Evolutionary conservation across 2,888 invertebrate species (phyloP), one percentile per base, ranked within the genome.

Genomic region (Hypena proboscidalis): DNA sequence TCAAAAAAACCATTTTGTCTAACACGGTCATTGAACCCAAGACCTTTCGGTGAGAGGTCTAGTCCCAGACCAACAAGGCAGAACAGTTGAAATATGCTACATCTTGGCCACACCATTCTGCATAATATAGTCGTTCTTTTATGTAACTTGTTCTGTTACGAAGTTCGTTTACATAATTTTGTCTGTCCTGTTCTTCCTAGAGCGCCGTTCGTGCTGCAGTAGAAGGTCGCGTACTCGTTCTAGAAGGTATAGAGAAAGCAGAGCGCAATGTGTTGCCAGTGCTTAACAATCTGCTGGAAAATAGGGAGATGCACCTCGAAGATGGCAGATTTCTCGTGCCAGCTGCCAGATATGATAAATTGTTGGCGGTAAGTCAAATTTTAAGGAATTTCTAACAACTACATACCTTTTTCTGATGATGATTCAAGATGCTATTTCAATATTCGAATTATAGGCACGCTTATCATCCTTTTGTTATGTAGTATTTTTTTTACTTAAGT

Each of bases 221-320:
- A 1, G 92, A 97, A 84, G 99, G 99, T 0, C 92, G 98, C 30
- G 93, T 98, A 6, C 91, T 99, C 8, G 92, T 99, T 1, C 90
- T 99, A 41, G 99, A 99, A 83, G 99, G 99, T 1, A 97, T 99
- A 40, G 99, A 99, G 90, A 98, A 99, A 79, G 98, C 98, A 0
- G 99, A 99, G 80, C 92, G 99, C 32, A 99, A 99, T 91, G 99
- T 99, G 25, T 88, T 99, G 47, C 99, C 99, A 20, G 96, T 99
- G 31, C 90, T 99, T 23, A 99, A 99, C 84, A 99, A 99, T 89
- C 92, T 99, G 38, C 88, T 99, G 36, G 99, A 99, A 87, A 99
- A 99, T 84, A 92, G 99, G 41, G 99, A 99, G 88, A 99, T 99
- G 98, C 98, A 99, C 84, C 91, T 99, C 48, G 99, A 99, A 88